Evolutionary conservation across 2,888 invertebrate species (phyloP).

Genomic region (Meloe dianella): DNA sequence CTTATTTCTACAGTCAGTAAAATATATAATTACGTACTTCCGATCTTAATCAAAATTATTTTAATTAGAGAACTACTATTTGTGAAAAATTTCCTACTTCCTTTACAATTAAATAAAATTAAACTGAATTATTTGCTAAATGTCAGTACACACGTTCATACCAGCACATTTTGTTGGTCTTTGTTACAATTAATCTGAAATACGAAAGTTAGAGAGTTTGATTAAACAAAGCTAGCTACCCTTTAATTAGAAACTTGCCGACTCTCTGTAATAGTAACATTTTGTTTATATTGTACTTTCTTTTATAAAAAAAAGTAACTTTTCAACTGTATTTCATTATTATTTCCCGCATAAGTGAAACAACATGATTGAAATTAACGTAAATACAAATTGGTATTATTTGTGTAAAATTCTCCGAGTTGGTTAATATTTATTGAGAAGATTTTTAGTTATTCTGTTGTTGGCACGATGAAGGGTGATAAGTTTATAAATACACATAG

Average conservation of each 20-base stretch:
- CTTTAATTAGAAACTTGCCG: slow-evolving; percentile 43
- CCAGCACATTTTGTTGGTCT: slow-evolving; percentile 27
- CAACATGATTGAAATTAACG: slow-evolving; percentile 18
- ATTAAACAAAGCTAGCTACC: slow-evolving; percentile 45
- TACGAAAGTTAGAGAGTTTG: slow-evolving; percentile 45
- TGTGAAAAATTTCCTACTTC: background rate
- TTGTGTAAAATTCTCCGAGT: background rate
- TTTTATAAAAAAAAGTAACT: slow-evolving; percentile 12
- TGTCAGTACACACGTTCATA: background rate
- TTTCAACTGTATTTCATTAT: slow-evolving; percentile 24
- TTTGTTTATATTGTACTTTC: slow-evolving; percentile 43
- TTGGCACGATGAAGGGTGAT: slow-evolving; percentile 14
- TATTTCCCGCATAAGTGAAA: slow-evolving; percentile 15
- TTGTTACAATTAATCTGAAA: slow-evolving; percentile 46
- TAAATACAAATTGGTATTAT: background rate
- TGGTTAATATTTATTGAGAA: background rate
- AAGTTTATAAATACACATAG: slow-evolving; percentile 31
- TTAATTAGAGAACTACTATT: background rate
- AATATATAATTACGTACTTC: background rate
- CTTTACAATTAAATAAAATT: background rate
- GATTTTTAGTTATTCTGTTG: background rate
- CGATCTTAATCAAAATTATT: background rate
- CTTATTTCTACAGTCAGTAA: too few species aligned
- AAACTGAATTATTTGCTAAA: slow-evolving; percentile 1
- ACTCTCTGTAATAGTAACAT: slow-evolving; percentile 33